Evolutionary conservation across 2,113 vertebrate species (phyloP), one percentile per base, ranked within the genome.

Genomic region (Speoplatyrhinus poulsoni): DNA sequence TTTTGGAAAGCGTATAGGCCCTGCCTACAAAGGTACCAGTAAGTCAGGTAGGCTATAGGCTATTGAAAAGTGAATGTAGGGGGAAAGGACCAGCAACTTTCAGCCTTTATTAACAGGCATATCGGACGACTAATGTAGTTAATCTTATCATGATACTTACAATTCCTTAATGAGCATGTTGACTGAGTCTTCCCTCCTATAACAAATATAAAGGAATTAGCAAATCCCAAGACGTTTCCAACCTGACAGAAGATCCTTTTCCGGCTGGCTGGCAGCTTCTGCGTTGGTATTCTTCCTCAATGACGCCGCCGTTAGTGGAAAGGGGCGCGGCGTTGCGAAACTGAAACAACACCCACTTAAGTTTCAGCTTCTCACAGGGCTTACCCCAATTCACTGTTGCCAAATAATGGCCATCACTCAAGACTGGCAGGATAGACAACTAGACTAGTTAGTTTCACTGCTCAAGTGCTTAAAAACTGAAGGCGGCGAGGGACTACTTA

Each of bases 81-180:
- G 54, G 7, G 54, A 19, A 56, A 56, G 16, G 17, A 10, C 54
- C 36, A 8, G 36, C 36, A 41, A 41, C 36, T 5, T 41, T 41
- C 36, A 41, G 36, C 36, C 36, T 41, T 41, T 41, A 16, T 54
- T 54, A 16, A 54, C 26, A 26, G 26, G 26, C 26, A 2, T 56
- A 3, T 55, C 10, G 4, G 16, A 19, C 19, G 19, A 11, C 54
- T 56, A n/a, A 56, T 17, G 26, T n/a, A 17, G 19, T 17, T 56
- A 16, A 6, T 56, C 11, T 61, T 55, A n/a, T 66, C 19, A 0
- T 7, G 5, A 48, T 80, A 92, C 92, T 93, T 73, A 93, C 92
- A 65, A 93, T 63, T 93, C 92, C 64, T 87, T 88, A 54, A 89
- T 89, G 4, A 89, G 72, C 92, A 93, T 93, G 66, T 64, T 82